phyloP scores from a whole-genome alignment of 1,140 invertebrate genomes.

The Ostrea edulis region DNA sequence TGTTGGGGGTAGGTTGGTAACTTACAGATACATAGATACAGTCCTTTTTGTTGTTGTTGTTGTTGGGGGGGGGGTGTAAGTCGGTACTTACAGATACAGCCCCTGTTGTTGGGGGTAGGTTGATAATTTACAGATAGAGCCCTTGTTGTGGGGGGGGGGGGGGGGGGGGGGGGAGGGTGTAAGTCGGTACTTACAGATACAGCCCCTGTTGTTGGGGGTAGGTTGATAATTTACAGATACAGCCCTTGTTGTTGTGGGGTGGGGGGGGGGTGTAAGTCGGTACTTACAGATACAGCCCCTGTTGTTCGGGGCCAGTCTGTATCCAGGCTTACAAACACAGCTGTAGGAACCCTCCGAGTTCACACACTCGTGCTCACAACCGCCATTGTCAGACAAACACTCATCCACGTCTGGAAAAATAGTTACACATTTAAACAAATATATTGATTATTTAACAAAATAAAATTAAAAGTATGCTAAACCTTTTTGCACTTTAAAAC shows the following conservation, averaged over 20 bases:
- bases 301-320: slow-evolving; percentile 79
- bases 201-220: neutral
- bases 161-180: neutral
- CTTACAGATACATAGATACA: no score
- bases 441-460: no score
- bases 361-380: slow-evolving; percentile 84
- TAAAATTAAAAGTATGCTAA: neutral
- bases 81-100: no score
- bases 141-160: neutral
- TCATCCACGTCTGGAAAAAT: slow-evolving; percentile 89
- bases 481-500: neutral
- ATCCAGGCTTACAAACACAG: slow-evolving; percentile 90
- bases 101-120: neutral
- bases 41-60: no score
- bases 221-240: slow-evolving; percentile 72
- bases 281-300: slow-evolving; percentile 13
- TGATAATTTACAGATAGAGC: no score
- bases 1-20: no score
- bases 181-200: neutral
- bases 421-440: neutral
- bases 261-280: neutral
- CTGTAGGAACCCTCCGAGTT: slow-evolving; percentile 94
- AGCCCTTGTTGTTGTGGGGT: slow-evolving; percentile 83
- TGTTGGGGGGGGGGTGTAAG: no score
- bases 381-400: slow-evolving; percentile 88